Evolutionary conservation across 2,888 invertebrate species (phyloP), one percentile per base, ranked within the genome.

Genomic region (Pherbina coryleti): DNA sequence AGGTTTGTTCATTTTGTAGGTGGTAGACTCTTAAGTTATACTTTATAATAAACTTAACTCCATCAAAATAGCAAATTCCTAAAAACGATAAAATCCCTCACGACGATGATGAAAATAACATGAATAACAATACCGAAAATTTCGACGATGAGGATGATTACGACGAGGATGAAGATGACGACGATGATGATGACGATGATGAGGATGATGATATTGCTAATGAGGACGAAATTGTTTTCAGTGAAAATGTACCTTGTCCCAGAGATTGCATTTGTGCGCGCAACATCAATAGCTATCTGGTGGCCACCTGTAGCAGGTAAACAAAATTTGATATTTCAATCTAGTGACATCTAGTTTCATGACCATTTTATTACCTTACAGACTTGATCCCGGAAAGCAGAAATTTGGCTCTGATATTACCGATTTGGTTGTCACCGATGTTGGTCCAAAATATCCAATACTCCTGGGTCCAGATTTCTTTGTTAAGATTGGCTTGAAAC

Each of bases 321-420:
- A 19, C 9, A 8, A 57, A 22, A 7, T 5, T 37, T 11, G 19
- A 17, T 2, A 28, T n/a, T n/a, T n/a, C 51, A 14, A 11, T 53
- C 3, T 19, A 14, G 11, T 9, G 22, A 17, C 3, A 71, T 8
- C 57, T 2, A 17, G 19, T 31, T n/a, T 11, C 28, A 19, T 69
- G 3, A 2, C 25, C 49, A n/a, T 14, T 19, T 34, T 66, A 37
- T 62, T 57, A 44, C 5, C 44, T 79, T 80, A 7, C n/a, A 89
- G 89, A 81, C 90, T 94, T 84, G 93, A 93, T 88, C 89, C 92
- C 77, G 93, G 92, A 71, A 92, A 92, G 55, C 94, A 94, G 84
- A 92, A 92, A 83, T 94, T 94, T 86, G 92, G 92, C 77, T 91
- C 92, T 72, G 92, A 92, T 80, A 93, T 94, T 81, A 93, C 92